Percentiles rank a stretch among this genome's conserved stretches.
These are phyloP conservation scores for Caenorhabditis panamensis DNA, from an alignment of 2,888 invertebrate genomes.

Conservation along the genomic window DNA sequence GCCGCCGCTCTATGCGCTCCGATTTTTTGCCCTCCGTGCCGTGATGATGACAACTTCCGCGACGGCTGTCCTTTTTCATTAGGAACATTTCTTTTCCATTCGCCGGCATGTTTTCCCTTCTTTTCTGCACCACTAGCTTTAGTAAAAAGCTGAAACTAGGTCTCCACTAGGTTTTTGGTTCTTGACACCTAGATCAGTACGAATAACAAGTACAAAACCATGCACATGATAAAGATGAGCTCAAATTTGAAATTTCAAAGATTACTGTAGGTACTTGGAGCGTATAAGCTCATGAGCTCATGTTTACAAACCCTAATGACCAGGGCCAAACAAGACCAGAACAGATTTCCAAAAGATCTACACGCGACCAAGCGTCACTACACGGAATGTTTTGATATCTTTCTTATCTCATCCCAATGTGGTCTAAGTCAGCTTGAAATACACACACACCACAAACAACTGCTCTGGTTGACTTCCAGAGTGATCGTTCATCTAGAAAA, in stretches of 20 bases:
- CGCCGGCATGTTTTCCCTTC: background rate
- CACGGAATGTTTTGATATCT: conserved; percentile 25
- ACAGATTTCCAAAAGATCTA: background rate
- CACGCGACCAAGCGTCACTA: conserved; percentile 17
- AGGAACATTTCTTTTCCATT: conserved; percentile 6
- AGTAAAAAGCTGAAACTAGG: too few relatives aligned
- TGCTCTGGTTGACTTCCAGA: background rate
- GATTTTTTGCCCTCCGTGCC: conserved; percentile 39
- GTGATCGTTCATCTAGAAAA: background rate
- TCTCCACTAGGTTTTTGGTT: conserved; percentile 35
- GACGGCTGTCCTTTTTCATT: conserved; percentile 29
- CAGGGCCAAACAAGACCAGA: background rate
- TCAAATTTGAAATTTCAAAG: conserved; percentile 6
- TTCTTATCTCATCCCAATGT: background rate
- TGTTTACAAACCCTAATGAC: background rate
- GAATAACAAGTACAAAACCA: conserved; percentile 53
- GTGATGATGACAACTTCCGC: conserved; percentile 37
- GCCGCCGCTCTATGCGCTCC: conserved; percentile 11
- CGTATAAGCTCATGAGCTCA: background rate
- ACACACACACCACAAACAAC: background rate
- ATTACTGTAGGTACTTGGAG: conserved; percentile 44
- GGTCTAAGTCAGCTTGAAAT: conserved; percentile 20
- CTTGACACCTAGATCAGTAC: background rate
- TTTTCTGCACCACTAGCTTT: background rate
- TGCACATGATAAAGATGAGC: conserved; percentile 36